Evolutionary conservation across 2,113 vertebrate species (phyloP).

Genomic region (Tragelaphus scriptus): DNA sequence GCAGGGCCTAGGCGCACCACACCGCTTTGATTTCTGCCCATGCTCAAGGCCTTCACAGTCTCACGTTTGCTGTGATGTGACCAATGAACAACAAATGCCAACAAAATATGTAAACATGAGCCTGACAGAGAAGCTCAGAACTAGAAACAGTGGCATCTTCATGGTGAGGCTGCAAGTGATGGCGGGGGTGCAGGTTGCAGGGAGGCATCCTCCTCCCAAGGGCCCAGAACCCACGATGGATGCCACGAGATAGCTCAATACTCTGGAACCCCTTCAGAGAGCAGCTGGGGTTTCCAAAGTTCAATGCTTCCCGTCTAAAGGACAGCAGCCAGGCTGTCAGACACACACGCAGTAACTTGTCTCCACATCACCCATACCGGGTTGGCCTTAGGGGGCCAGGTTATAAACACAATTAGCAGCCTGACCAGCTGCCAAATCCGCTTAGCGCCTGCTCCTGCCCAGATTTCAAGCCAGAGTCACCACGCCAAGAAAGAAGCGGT

Average conservation of each 20-base stretch:
- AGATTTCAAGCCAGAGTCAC: background rate
- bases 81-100: background rate
- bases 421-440: background rate
- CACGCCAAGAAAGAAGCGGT: background rate
- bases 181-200: rapidly evolving
- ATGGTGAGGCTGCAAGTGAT: rapidly evolving
- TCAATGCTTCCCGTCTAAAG: background rate
- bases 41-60: background rate
- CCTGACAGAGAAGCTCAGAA: background rate
- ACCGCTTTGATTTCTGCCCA: background rate
- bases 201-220: background rate
- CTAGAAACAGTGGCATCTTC: background rate
- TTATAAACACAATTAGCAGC: background rate
- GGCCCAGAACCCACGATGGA: rapidly evolving
- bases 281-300: background rate
- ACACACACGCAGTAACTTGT: rapidly evolving
- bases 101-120: background rate
- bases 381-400: background rate
- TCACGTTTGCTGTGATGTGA: background rate
- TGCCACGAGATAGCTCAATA: rapidly evolving
- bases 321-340: background rate
- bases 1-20: rapidly evolving
- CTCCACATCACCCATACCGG: background rate
- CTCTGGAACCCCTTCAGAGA: background rate
- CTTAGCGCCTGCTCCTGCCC: background rate